Evolutionary conservation across 2,113 vertebrate genomes (phyloP), one percentile per base, ranked within the genome.

Genomic region (Marcusenius ussheri): DNA sequence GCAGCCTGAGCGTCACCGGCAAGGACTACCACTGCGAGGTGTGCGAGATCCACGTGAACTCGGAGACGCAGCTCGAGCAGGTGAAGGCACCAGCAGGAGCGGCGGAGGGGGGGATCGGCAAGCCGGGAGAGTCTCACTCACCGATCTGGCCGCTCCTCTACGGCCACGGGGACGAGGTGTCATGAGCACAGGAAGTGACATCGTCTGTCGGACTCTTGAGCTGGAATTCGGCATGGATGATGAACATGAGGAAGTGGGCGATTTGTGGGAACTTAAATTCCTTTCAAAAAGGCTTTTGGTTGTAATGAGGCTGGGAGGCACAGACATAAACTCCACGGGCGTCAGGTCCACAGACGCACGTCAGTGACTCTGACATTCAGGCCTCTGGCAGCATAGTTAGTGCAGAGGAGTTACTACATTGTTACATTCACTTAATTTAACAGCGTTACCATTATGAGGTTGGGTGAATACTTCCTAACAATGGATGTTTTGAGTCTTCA

Each of bases 11-110:
- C 80, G 93, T 97, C 87, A 94, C 96, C 93, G 96, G 83, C 89
- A 95, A 97, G 91, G 95, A 96, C 0, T 99, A 97, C 90, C 97
- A 98, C 90, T 99, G 98, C 95, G 96, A 97, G 46, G 94, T 98
- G 92, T 99, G 98, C 35, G 98, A 98, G 95, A 97, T 99, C 94
- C 97, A 98, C 15, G 98, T 99, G 92, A 99, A 99, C 95, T 99
- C 98, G 0, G 98, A 99, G 94, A 98, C 97, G 5, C 98, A 99
- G 91, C 97, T 99, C 89, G 98, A 97, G 92, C 98, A 99, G 97
- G 98, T 99, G 13, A 77, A 13, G 51, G 50, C 1, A 10, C 3
- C 1, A 3, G 45, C n/a, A 5, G 27, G 62, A 9, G 19, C 15
- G 49, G n/a, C n/a, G n/a, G 88, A 46, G 62, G 45, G 42, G 42